Conservation (phyloP, 2,888 invertebrate genomes). For the Choristoneura rosaceana region DNA sequence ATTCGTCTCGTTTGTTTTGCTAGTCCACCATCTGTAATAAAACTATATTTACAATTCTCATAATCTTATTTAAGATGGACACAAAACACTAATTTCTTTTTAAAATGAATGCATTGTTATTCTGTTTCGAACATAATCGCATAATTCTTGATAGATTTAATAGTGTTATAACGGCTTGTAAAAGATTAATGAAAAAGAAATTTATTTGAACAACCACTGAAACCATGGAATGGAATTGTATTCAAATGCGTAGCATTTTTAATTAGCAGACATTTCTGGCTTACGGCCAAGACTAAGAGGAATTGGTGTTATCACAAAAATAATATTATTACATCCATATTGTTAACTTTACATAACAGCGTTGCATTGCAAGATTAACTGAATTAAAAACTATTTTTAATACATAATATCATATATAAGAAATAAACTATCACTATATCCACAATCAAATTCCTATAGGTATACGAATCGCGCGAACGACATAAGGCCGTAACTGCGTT, state of each 20-base stretch:
- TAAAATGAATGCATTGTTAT: slow-evolving; percentile 29
- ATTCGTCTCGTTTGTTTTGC: slow-evolving; percentile 2
- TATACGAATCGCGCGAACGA: slow-evolving; percentile 44
- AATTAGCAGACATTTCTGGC: slow-evolving; percentile 37
- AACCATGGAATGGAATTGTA: slow-evolving; percentile 39
- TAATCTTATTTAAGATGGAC: slow-evolving; percentile 22
- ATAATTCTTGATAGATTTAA: slow-evolving; percentile 33
- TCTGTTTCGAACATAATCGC: slow-evolving; percentile 20
- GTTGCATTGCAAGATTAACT: not conserved
- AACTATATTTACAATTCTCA: slow-evolving; percentile 26
- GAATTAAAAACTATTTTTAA: too few species aligned
- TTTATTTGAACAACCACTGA: slow-evolving; percentile 31
- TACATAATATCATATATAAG: too few species aligned
- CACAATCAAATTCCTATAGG: not conserved
- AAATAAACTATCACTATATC: too few species aligned
- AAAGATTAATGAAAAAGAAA: slow-evolving; percentile 33
- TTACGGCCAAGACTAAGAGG: slow-evolving; percentile 32
- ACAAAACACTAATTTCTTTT: slow-evolving; percentile 20
- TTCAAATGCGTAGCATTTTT: slow-evolving; percentile 35
- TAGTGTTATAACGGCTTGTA: slow-evolving; percentile 33
- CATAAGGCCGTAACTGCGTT: slow-evolving; percentile 67
- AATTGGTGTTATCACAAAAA: slow-evolving; percentile 25
- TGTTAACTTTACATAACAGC: not conserved
- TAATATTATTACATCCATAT: slow-evolving; percentile 15
- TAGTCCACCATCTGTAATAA: not conserved